Evolutionary conservation across 2,113 vertebrate species (phyloP).

Genomic region (Pollachius pollachius): DNA sequence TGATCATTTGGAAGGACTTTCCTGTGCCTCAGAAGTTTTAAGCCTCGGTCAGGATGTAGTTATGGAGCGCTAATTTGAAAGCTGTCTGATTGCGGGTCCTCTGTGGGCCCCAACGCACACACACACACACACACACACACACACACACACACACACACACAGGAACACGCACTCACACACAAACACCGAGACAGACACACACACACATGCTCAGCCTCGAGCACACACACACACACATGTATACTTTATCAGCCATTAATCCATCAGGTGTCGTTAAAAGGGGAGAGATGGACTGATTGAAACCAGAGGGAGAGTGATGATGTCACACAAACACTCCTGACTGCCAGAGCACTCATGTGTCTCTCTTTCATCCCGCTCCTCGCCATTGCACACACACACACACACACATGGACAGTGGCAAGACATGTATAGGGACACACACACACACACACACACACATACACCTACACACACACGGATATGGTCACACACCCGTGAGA

Average conservation of each 20-base stretch:
- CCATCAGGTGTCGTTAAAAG: constrained; percentile 71
- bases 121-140: background rate
- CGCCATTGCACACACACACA: constrained; percentile 17
- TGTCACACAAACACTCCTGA: constrained; percentile 61
- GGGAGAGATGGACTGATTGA: constrained; percentile 67
- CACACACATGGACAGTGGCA: constrained; percentile 17
- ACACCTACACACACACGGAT: constrained; percentile 6
- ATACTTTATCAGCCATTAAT: constrained; percentile 72
- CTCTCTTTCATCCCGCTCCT: constrained; percentile 51
- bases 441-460: background rate
- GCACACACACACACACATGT: constrained; percentile 25
- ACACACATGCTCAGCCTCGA: constrained; percentile 21
- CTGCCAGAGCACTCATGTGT: constrained; percentile 54
- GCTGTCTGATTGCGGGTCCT: constrained; percentile 68
- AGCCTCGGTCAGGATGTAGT: constrained; percentile 71
- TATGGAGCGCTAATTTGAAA: constrained; percentile 71
- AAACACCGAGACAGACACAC: constrained; percentile 3
- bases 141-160: constrained; percentile 18
- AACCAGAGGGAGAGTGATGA: constrained; percentile 74
- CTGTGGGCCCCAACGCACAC: constrained; percentile 41
- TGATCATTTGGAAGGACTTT: constrained; percentile 61
- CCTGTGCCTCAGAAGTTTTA: constrained; percentile 60
- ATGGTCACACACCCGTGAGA: background rate
- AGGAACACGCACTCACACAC: constrained; percentile 15
- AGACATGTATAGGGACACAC: background rate